Base-by-base conservation (phyloP, 2,888 invertebrate species). In the Scaeva pyrastri region DNA sequence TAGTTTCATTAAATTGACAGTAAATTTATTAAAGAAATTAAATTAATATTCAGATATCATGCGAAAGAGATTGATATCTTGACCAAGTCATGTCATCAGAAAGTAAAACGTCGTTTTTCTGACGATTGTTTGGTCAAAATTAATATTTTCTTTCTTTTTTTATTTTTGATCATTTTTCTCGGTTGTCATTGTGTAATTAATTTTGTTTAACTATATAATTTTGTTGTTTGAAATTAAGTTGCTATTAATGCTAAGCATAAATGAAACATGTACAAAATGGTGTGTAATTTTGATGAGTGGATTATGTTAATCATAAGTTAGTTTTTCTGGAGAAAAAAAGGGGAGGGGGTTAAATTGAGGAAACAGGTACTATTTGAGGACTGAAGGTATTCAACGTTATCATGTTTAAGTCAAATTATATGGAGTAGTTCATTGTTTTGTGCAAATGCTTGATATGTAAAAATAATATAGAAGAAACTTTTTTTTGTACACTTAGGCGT, bases 21-120 rank as follows among this genome's bases (percentile, higher is more conserved):
- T 75, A 75, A 23, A 64, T 60, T 52, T 21, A 16, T 71, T 71
- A 76, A 85, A 31, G 58, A 68, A 85, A 80, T 80, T 68, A 23
- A 70, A 80, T 86, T 81, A 73, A 73, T 74, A 74, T 82, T 74
- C 71, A 66, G n/a, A 76, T 73, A 70, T 58, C 12, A 21, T 36
- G 26, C 8, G n/a, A 60, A 36, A 72, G 85, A 85, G 85, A 85
- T 85, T 80, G 73, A 80, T 85, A 85, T 80, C 85, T 73, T 48
- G 10, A 58, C 10, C 21, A n/a, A n/a, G 62, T 62, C 56, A 19
- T 58, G 41, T 62, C 66, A 66, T n/a, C n/a, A n/a, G n/a, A 31
- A 31, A 56, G 71, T 43, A 71, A 71, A 75, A 79, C 48, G 68
- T 77, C 76, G 74, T 82, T 82, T 86, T 81, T 60, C 70, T 71